Conservation (phyloP, 2,888 invertebrate species). For the Branchipolynoe longqiensis region DNA sequence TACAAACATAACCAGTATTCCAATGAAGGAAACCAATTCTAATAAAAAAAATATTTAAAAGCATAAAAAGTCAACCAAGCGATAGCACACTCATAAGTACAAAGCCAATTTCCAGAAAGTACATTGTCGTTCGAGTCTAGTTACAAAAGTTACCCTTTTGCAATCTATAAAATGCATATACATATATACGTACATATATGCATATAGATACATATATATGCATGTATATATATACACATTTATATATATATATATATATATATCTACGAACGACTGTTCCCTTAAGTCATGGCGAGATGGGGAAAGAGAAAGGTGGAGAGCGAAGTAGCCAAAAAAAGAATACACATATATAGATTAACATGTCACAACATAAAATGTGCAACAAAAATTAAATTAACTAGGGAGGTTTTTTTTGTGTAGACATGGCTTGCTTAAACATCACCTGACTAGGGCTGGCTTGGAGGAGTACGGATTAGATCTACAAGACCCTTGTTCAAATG, state of each 20-base stretch:
- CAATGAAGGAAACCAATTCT: conserved; percentile 41
- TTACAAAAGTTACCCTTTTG: too few relatives aligned
- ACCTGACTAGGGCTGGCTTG: conserved; percentile 48
- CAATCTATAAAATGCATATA: too few relatives aligned
- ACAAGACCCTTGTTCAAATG: conserved; percentile 38
- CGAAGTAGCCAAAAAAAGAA: conserved; percentile 28
- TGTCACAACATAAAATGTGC: conserved; percentile 23
- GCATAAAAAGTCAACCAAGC: conserved; percentile 56
- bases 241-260: conserved; percentile 42
- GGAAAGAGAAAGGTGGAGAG: conserved; percentile 38
- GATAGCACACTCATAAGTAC: conserved; percentile 52
- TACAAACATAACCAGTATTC: conserved; percentile 42
- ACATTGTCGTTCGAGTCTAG: conserved; percentile 8
- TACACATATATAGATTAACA: too few relatives aligned
- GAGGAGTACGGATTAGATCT: conserved; percentile 37
- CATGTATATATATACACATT: too few relatives aligned
- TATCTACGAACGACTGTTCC: conserved; percentile 29
- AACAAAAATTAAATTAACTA: conserved; percentile 35
- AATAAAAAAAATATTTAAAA: too few relatives aligned
- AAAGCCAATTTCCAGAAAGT: conserved; percentile 50
- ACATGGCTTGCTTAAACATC: conserved; percentile 50
- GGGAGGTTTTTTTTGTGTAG: conserved; percentile 41
- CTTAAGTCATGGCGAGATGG: conserved; percentile 29
- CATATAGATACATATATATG: conserved; percentile 31
- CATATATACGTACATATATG: conserved; percentile 15